phyloP scores from a whole-genome alignment of 2,888 invertebrate genomes.

The Diarsia mendica region DNA sequence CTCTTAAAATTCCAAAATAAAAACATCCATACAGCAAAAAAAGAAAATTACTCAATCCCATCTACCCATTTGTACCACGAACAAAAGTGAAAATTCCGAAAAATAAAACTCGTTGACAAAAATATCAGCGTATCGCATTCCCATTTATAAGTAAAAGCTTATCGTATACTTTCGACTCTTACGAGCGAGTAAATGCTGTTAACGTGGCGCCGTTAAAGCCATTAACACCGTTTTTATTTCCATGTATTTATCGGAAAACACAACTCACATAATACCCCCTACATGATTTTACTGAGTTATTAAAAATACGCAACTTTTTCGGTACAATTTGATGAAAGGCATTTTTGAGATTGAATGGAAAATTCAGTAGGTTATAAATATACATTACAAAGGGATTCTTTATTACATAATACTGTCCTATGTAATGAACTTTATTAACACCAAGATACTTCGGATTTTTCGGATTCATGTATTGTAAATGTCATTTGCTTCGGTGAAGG shows the following conservation, averaged over 20 bases:
- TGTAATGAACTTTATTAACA: not conserved
- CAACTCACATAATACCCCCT: slow-evolving; percentile 36
- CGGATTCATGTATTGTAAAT: no score
- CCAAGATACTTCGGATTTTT: no score
- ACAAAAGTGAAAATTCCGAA: slow-evolving; percentile 15
- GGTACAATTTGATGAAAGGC: not conserved
- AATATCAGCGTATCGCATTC: slow-evolving; percentile 54
- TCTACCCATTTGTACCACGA: not conserved
- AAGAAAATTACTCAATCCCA: not conserved
- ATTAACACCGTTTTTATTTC: slow-evolving; percentile 67
- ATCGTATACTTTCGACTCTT: slow-evolving; percentile 60
- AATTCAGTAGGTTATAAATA: not conserved
- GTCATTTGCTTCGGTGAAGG: no score
- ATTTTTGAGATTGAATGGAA: not conserved
- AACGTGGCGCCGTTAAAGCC: slow-evolving; percentile 63
- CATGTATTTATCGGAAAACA: slow-evolving; percentile 64
- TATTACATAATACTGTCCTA: not conserved
- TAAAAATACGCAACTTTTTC: slow-evolving; percentile 4
- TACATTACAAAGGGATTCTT: not conserved
- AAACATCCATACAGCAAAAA: not conserved
- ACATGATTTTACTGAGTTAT: slow-evolving; percentile 35
- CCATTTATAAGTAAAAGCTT: slow-evolving; percentile 65
- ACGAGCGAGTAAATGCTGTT: slow-evolving; percentile 63
- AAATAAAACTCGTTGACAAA: slow-evolving; percentile 29
- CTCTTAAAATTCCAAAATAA: not conserved